Evolutionary conservation across 2,888 invertebrate species (phyloP), one percentile per base, ranked within the genome.

Genomic region (Mongoloraphidia duomilia): DNA sequence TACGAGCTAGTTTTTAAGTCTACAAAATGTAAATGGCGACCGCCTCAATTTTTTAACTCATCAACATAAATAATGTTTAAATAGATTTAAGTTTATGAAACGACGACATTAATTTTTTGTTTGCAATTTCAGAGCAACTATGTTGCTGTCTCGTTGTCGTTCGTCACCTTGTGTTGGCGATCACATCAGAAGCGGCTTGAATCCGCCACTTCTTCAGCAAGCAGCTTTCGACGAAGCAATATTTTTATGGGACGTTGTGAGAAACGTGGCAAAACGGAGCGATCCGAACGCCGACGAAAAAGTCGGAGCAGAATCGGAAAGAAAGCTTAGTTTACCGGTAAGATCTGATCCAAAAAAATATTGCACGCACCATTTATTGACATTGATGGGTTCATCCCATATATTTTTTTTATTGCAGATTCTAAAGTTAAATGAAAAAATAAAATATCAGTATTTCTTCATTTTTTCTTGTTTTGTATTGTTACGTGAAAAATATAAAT

Each of bases 131-230:
- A 48, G 48, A 48, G 43, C 42, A 11, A n/a, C 38, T 12, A 14
- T 37, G 14, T 39, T 42, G 14, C 56, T 69, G 9, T 67, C 67
- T 4, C 57, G 66, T 34, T 64, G 67, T 13, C 67, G 68, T 66
- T 69, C 68, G 1, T 61, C 64, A 11, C 68, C 68, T 11, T 63
- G 64, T 11, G 55, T 74, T 58, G 72, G 72, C 47, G 67, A 72
- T 47, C 65, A 63, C 59, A 70, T 77, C 58, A 73, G 82, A 50
- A 72, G 74, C 52, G 72, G 79, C 41, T 74, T 91, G 49, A 82
- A 84, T 60, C 84, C 89, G 26, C 90, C 90, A 3, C 71, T 86
- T 56, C 71, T 90, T 46, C 90, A 91, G 63, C 88, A 89, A 65
- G 89, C 89, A 41, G 83, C 88, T 40, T 88, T 91, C 68, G 89